Evolutionary conservation across 2,113 vertebrate genomes (phyloP).

Genomic region (Origma solitaria): DNA sequence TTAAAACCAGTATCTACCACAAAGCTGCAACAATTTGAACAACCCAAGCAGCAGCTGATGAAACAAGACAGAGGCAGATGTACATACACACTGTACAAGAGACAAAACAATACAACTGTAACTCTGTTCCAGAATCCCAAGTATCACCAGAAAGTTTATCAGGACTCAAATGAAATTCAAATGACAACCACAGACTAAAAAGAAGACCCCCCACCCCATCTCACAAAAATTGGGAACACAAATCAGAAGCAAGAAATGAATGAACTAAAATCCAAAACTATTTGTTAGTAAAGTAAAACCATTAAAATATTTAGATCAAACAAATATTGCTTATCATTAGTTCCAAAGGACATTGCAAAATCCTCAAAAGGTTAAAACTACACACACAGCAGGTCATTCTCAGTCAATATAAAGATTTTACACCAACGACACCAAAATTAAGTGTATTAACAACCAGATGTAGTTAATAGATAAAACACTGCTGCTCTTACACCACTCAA

Average conservation of each 20-base stretch:
- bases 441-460: background rate
- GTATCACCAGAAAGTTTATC: background rate
- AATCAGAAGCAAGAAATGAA: background rate
- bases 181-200: background rate
- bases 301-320: background rate
- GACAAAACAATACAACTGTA: background rate
- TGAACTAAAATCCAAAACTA: background rate
- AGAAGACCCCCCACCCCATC: background rate
- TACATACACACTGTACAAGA: background rate
- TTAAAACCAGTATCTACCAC: background rate
- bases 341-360: background rate
- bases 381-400: background rate
- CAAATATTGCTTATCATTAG: background rate
- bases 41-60: background rate
- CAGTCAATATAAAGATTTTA: background rate
- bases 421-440: background rate
- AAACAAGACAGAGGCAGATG: background rate
- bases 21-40: background rate
- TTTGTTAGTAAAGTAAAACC: background rate
- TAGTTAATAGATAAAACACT: background rate
- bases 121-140: background rate
- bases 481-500: background rate
- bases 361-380: background rate
- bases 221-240: background rate
- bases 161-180: background rate